Evolutionary conservation across 2,797 vertebrate species (phyloP).

Genomic region (Myripristis jacobus): DNA sequence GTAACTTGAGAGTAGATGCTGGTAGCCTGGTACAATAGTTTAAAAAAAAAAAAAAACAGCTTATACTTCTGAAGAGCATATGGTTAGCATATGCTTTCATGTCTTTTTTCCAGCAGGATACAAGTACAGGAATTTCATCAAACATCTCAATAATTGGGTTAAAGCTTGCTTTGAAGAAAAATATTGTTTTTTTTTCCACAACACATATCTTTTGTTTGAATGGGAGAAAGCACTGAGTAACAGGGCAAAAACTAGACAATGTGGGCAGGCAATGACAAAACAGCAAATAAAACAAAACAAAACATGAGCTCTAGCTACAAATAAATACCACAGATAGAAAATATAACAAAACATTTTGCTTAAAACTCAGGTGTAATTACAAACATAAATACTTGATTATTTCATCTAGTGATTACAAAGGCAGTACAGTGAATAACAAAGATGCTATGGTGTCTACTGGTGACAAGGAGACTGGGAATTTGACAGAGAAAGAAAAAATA

Average conservation of each 20-base stretch:
- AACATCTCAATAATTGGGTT: slow-evolving; percentile 72
- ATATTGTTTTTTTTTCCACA: slow-evolving; percentile 53
- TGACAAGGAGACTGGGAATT: slow-evolving; percentile 58
- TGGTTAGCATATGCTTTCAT: slow-evolving; percentile 70
- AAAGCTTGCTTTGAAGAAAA: slow-evolving; percentile 69
- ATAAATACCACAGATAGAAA: slow-evolving; percentile 89
- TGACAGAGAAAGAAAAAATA: slow-evolving; percentile 44
- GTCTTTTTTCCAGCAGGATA: slow-evolving; percentile 70
- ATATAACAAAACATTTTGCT: slow-evolving; percentile 83
- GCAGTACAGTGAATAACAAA: slow-evolving; percentile 78
- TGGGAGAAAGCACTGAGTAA: slow-evolving; percentile 44
- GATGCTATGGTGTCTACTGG: slow-evolving; percentile 73
- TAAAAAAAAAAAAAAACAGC: slow-evolving; percentile 58
- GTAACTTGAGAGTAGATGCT: slow-evolving; percentile 55
- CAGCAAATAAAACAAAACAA: slow-evolving; percentile 54
- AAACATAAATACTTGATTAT: slow-evolving; percentile 88
- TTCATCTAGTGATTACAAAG: slow-evolving; percentile 82
- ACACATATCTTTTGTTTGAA: slow-evolving; percentile 55
- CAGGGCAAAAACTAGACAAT: slow-evolving; percentile 38
- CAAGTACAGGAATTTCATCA: slow-evolving; percentile 69
- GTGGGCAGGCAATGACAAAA: slow-evolving; percentile 41
- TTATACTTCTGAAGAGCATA: slow-evolving; percentile 77
- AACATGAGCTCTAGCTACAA: slow-evolving; percentile 83
- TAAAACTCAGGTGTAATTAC: slow-evolving; percentile 84
- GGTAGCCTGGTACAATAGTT: slow-evolving; percentile 44